Evolutionary conservation across 2,888 invertebrate species (phyloP).

Genomic region (Andrena chrysosceles): DNA sequence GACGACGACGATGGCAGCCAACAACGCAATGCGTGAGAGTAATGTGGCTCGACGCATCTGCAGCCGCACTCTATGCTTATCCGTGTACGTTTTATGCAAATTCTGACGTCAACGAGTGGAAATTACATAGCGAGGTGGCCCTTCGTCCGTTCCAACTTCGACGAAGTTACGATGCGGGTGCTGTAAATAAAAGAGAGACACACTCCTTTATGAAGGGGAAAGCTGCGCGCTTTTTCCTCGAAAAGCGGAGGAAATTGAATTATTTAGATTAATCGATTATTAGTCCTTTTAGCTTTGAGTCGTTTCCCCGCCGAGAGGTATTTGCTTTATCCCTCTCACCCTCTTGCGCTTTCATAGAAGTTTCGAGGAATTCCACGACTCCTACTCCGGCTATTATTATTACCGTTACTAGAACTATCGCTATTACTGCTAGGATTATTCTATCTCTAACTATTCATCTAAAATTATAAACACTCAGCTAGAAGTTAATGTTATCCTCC

Average conservation of each 20-base stretch:
- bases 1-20: slow-evolving; percentile 40
- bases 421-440: not conserved
- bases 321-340: not conserved
- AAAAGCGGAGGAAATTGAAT: not conserved
- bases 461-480: not conserved
- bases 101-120: slow-evolving; percentile 67
- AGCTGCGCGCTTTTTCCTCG: too few species aligned
- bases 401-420: not conserved
- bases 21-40: slow-evolving; percentile 43
- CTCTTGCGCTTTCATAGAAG: not conserved
- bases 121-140: slow-evolving; percentile 57
- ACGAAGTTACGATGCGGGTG: slow-evolving; percentile 80
- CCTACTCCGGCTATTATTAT: not conserved
- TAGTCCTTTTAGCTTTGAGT: slow-evolving; percentile 28
- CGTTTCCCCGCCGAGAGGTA: not conserved
- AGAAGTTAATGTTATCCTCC: slow-evolving; percentile 13
- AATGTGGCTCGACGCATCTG: slow-evolving; percentile 20
- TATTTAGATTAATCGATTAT: slow-evolving; percentile 12
- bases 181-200: slow-evolving; percentile 66
- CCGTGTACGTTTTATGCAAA: slow-evolving; percentile 60
- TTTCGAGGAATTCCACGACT: not conserved
- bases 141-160: slow-evolving; percentile 55
- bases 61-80: slow-evolving; percentile 40
- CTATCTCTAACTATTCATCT: slow-evolving; percentile 4
- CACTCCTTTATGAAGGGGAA: not conserved